These are phyloP conservation scores for Pycnonotus jocosus DNA, from an alignment of 2,113 vertebrate species.

Conservation along the genomic window DNA sequence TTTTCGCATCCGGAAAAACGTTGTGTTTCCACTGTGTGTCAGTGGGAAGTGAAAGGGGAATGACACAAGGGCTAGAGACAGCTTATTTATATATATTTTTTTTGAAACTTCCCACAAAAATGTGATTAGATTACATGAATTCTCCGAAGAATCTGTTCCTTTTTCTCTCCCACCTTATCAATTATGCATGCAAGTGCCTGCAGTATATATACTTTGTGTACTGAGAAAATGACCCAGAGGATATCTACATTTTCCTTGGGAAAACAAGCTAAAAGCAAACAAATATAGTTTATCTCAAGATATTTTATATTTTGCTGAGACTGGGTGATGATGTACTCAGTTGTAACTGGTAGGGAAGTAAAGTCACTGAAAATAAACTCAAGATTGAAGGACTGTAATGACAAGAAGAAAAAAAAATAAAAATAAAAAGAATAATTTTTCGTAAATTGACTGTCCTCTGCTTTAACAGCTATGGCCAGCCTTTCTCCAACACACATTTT, in stretches of 20 bases:
- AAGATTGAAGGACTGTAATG: not conserved
- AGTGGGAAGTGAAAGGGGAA: not conserved
- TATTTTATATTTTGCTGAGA: not conserved
- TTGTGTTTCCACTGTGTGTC: not conserved
- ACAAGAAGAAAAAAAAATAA: not conserved
- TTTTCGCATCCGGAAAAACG: not conserved
- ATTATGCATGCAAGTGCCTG: constrained; percentile 15
- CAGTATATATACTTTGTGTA: not conserved
- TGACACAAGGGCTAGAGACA: not conserved
- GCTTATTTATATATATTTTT: not conserved
- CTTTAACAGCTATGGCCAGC: not conserved
- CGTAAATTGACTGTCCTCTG: not conserved
- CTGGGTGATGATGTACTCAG: not conserved
- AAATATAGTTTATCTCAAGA: not conserved
- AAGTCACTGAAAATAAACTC: not conserved
- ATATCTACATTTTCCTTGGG: not conserved
- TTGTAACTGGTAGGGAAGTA: not conserved
- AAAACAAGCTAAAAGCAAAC: not conserved
- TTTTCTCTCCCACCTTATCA: not conserved
- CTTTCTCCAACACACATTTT: not conserved
- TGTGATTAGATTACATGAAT: constrained; percentile 3
- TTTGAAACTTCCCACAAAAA: not conserved
- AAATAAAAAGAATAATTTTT: not conserved
- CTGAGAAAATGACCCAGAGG: not conserved
- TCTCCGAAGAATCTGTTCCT: not conserved